phyloP scores from a whole-genome alignment of 2,888 invertebrate genomes.

The Conus canariensis region DNA sequence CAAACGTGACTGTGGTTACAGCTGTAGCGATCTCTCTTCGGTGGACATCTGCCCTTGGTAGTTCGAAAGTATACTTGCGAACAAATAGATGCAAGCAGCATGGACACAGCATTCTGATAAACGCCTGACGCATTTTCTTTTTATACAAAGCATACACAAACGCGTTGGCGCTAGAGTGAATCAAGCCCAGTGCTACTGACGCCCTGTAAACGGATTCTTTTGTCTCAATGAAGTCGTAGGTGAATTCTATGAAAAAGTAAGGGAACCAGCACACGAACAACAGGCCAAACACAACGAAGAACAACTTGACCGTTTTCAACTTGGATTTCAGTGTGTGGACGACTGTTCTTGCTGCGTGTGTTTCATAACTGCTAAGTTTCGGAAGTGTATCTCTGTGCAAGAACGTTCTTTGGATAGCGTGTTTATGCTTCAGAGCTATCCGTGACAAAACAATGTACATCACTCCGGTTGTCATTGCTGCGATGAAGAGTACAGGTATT shows the following conservation, averaged over 20 bases:
- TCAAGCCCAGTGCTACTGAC: neutral
- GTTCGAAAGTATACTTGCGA: too few species aligned
- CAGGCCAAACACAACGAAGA: neutral
- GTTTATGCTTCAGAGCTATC: neutral
- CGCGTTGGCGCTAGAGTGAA: neutral
- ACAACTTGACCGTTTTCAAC: slow-evolving; percentile 4
- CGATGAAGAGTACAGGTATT: neutral
- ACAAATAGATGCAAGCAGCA: neutral
- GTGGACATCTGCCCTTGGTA: too few species aligned
- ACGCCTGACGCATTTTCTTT: neutral
- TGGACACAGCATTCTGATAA: neutral
- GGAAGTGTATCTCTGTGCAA: too few species aligned
- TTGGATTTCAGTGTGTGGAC: neutral
- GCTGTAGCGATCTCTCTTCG: too few species aligned
- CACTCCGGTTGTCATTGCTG: neutral
- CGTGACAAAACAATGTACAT: neutral
- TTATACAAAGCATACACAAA: neutral
- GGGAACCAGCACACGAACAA: slow-evolving; percentile 12
- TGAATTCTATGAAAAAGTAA: neutral
- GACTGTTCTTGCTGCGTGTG: too few species aligned
- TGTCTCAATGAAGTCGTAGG: neutral
- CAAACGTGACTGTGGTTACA: too few species aligned
- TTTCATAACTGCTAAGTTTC: too few species aligned
- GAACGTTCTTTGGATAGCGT: neutral
- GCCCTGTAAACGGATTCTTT: neutral